Conservation (phyloP, 1,140 invertebrate genomes). For the Drosophila pachea region DNA sequence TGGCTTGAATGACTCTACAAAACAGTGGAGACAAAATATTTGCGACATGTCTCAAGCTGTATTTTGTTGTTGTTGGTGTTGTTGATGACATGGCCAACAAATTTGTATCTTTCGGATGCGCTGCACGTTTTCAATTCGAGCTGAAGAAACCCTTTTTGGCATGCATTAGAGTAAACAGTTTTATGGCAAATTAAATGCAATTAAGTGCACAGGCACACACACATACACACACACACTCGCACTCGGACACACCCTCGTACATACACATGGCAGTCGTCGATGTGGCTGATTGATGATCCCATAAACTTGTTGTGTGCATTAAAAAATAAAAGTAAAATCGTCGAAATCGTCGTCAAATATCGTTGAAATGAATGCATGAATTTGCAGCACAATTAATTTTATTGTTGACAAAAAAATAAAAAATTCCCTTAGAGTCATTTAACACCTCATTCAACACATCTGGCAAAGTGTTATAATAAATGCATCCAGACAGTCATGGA, state of each 20-base stretch:
- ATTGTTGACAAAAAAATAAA: slow-evolving; percentile 31
- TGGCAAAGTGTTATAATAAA: slow-evolving; percentile 49
- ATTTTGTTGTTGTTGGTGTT: slow-evolving; percentile 7
- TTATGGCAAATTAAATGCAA: slow-evolving; percentile 72
- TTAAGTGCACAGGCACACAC: slow-evolving; percentile 54
- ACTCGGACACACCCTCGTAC: too few species aligned
- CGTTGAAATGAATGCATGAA: slow-evolving; percentile 7
- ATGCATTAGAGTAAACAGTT: slow-evolving; percentile 47
- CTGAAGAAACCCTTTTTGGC: slow-evolving; percentile 57
- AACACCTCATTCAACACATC: slow-evolving; percentile 46
- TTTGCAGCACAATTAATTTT: slow-evolving; percentile 30
- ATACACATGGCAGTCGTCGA: neutral
- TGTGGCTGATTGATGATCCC: slow-evolving; percentile 47
- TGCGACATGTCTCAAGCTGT: slow-evolving; percentile 1
- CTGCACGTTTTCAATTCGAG: slow-evolving; percentile 70
- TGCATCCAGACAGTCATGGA: slow-evolving; percentile 8
- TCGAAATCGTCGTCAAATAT: slow-evolving; percentile 38
- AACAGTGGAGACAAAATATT: neutral
- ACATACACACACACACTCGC: neutral
- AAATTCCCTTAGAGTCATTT: slow-evolving; percentile 35
- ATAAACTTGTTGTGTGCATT: slow-evolving; percentile 56
- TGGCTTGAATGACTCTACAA: slow-evolving; percentile 9
- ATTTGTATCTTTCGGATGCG: slow-evolving; percentile 55
- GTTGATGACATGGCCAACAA: slow-evolving; percentile 36
- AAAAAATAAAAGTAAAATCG: slow-evolving; percentile 18